These are phyloP conservation scores for Pollimyrus isidori DNA, from an alignment of 2,113 vertebrate species.

Conservation along the genomic window DNA sequence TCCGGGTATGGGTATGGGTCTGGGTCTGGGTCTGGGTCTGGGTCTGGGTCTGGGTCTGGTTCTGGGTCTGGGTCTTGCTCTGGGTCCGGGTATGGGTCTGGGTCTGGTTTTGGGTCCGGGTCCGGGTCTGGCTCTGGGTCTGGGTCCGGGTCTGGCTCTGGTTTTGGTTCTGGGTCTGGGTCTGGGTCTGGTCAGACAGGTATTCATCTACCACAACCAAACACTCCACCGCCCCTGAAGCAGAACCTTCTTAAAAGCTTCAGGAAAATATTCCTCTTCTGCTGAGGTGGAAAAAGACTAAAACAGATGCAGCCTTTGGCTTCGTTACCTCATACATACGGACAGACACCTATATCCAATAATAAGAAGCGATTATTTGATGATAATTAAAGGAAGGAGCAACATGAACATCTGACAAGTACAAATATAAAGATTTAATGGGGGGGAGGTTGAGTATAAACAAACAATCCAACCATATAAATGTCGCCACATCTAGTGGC, in stretches of 20 bases:
- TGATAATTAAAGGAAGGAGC: background rate
- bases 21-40: too few relatives aligned
- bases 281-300: background rate
- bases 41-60: too few relatives aligned
- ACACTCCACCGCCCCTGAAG: constrained; percentile 7
- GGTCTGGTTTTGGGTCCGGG: too few relatives aligned
- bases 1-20: too few relatives aligned
- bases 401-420: constrained; percentile 51
- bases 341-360: constrained; percentile 29
- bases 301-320: background rate
- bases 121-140: too few relatives aligned
- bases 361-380: background rate
- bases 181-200: constrained; percentile 42
- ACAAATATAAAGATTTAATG: constrained; percentile 99
- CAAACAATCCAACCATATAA: constrained; percentile 72
- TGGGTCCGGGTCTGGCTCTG: too few relatives aligned
- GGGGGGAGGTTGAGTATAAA: constrained; percentile 93
- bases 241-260: constrained; percentile 37
- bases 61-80: background rate
- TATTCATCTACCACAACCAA: constrained; percentile 12
- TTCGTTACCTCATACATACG: background rate
- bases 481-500: background rate
- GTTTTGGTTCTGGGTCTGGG: too few relatives aligned
- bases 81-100: background rate
- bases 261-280: constrained; percentile 25